phyloP scores from a whole-genome alignment of 2,113 vertebrate species.

The Emberiza fucata region DNA sequence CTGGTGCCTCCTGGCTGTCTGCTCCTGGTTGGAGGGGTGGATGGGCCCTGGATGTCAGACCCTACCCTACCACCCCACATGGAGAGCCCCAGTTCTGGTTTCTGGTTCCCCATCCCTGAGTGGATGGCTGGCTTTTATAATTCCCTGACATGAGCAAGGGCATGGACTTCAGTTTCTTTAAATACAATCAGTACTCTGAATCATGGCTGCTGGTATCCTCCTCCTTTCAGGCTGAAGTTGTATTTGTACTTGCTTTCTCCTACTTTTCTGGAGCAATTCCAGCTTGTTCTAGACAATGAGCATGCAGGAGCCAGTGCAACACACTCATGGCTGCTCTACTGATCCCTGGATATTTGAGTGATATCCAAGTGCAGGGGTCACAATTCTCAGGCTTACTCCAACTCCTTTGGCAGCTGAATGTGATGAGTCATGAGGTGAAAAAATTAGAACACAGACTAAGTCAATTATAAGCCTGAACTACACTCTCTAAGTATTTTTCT shows the following conservation, averaged over 20 bases:
- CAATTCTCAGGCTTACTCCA: neutral
- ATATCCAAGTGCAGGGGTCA: neutral
- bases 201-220: neutral
- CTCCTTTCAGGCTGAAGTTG: neutral
- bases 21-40: accelerated
- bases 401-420: neutral
- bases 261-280: neutral
- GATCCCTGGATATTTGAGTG: neutral
- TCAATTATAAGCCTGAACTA: neutral
- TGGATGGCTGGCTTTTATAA: neutral
- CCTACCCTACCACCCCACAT: accelerated
- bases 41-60: neutral
- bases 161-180: neutral
- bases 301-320: accelerated
- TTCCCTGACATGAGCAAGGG: accelerated
- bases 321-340: accelerated
- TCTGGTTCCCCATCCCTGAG: neutral
- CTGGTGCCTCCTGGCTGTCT: neutral
- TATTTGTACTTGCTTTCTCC: neutral
- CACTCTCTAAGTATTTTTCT: neutral
- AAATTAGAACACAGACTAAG: neutral
- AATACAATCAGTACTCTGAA: neutral
- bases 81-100: accelerated
- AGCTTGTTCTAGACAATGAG: neutral
- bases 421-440: neutral